Base-by-base conservation (phyloP, 2,888 invertebrate species). In the Dichetophora obliterata region DNA sequence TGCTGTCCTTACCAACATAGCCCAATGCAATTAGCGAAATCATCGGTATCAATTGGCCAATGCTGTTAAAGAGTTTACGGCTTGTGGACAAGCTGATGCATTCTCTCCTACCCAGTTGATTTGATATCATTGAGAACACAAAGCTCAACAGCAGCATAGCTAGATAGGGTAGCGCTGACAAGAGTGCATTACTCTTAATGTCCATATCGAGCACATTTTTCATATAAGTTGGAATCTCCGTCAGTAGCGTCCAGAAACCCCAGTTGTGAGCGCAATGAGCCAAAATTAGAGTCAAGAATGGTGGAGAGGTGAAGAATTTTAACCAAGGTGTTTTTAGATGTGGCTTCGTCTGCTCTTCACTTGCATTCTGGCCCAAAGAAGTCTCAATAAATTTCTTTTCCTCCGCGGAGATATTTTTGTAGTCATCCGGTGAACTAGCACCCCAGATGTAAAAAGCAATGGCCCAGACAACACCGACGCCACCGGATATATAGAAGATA, bases 171-270 rank as follows among this genome's bases (percentile, higher is more conserved):
- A 94, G 85, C 0, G 94, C 92, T 0, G 94, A 94, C 0, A 94
- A 86, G 5, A 93, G 82, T 5, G 94, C 94, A 83, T 94, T 94
- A 91, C 92, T 89, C 86, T 93, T 92, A 24, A 96, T 93, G 76
- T 95, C 91, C 82, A 93, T 94, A 71, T 91, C 90, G 1, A 96
- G 91, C 4, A 95, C 93, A 65, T 92, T 91, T 82, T 92, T 92
- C 92, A 96, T 93, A 85, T 95, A 96, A 0, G 93, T 92, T 0
- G 96, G 96, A 84, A 95, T 93, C 87, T 96, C 94, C 0, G 95
- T 95, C 0, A 96, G 90, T 37, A 96, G 89, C 31, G 95, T 95
- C 94, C 95, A 96, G 89, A 95, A 95, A 34, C 95, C 95, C 92
- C 95, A 94, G 83, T 89, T 90, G 80, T 95, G 94, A 0, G 94